Base-by-base conservation (phyloP, 2,797 vertebrate genomes). In the Lophura swinhoii region DNA sequence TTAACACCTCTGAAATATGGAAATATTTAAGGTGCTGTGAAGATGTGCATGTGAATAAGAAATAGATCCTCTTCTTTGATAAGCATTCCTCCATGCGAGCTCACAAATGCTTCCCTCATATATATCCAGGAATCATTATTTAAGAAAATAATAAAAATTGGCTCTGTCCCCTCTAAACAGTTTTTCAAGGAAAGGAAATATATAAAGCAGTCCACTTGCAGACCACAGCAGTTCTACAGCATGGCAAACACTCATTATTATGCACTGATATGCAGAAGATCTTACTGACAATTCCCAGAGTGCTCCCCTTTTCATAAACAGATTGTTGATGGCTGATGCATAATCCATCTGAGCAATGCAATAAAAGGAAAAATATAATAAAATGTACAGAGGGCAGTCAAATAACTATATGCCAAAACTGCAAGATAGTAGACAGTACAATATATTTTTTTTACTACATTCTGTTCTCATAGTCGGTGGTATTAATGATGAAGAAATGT, bases 181-280 rank as follows among this genome's bases (percentile, higher is more conserved):
- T 10, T 83, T 91, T 87, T 33, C 51, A 74, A 72, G 69, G 8
- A n/a, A 39, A 44, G 88, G 70, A 90, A 66, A 80, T 37, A 33
- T 80, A 94, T 62, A 59, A 92, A 93, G 77, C 59, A 89, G 74
- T 63, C 60, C 90, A 53, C 97, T 90, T 97, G 95, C 94, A 96
- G 91, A 97, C 56, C 66, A 79, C 88, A 96, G 95, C 96, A 96
- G 70, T 97, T 97, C 96, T 82, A 84, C 64, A 87, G 95, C 96
- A 93, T 71, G 66, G 55, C 91, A 96, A 97, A 95, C 58, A 43
- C 93, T 97, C 94, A 96, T 98, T 97, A 97, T 85, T 93, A 97
- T 96, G 93, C 86, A 80, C 79, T 84, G 89, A 96, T 96, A 96
- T 85, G 78, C 95, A 97, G 93, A 97, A 51, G 44, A 95, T 95